Evolutionary conservation across 92 coral and sea anemone species (phyloP).

Genomic region (Metridium senile): DNA sequence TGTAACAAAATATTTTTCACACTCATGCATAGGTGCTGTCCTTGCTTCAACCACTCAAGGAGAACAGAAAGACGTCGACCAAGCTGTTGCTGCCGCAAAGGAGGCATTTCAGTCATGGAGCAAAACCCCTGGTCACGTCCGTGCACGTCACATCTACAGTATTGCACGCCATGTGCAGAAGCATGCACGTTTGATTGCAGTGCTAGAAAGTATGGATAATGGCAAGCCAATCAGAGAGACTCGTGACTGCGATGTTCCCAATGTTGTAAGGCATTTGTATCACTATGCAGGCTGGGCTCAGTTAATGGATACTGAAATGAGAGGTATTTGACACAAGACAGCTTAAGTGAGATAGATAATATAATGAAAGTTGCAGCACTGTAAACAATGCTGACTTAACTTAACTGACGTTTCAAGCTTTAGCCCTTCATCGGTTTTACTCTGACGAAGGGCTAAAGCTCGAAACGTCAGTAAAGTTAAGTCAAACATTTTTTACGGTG

Average conservation of each 20-base stretch:
- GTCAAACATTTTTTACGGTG: too few relatives aligned
- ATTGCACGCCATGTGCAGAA: constrained; percentile 98
- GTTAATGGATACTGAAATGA: constrained; percentile 94
- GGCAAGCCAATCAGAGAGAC: constrained; percentile 96
- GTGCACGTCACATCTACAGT: constrained; percentile 94
- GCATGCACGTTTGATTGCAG: constrained; percentile 94
- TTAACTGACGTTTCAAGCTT: too few relatives aligned
- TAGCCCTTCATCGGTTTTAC: too few relatives aligned
- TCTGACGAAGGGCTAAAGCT: too few relatives aligned
- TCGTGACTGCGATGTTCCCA: constrained; percentile 93
- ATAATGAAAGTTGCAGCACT: too few relatives aligned
- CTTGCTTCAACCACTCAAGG: constrained; percentile 95
- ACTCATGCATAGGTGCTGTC: constrained; percentile 61
- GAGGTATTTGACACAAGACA: too few relatives aligned
- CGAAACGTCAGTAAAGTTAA: too few relatives aligned
- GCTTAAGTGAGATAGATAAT: too few relatives aligned
- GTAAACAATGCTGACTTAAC: too few relatives aligned
- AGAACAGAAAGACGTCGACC: constrained; percentile 81
- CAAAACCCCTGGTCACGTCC: constrained; percentile 84
- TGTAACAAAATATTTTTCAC: too few relatives aligned
- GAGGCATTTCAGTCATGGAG: constrained; percentile 93
- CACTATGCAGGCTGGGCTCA: constrained; percentile 99
- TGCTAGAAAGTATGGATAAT: constrained; percentile 93
- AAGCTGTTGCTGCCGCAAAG: constrained; percentile 85
- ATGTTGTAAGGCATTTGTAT: constrained; percentile 89